Evolutionary conservation across 1,140 invertebrate species (phyloP), one percentile per base, ranked within the genome.

Genomic region (Zaprionus inermis): DNA sequence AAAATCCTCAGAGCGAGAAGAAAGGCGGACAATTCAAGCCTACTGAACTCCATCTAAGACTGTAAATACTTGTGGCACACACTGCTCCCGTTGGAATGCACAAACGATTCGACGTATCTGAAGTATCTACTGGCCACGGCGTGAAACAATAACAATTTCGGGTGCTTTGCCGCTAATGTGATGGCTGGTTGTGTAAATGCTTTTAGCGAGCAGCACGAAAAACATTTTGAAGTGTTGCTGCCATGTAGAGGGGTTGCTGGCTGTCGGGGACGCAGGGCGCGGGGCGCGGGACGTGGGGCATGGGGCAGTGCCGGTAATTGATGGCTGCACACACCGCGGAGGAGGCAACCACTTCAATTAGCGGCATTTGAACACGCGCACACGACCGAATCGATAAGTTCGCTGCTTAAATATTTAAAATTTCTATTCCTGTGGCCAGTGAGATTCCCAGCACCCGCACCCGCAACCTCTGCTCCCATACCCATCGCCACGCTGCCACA

Each of bases 301-400:
- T 76, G 64, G 16, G 55, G 67, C 68, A 70, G 70, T 70, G 64
- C 56, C 67, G 73, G 75, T 89, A 88, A 88, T 88, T 88, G 84
- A 88, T 88, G 80, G 73, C 72, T 54, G 60, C 66, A 71, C 55
- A 69, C 14, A 66, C 44, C 55, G 34, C 24, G 36, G 36, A 58
- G 46, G 63, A 49, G 67, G 61, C 72, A 83, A 79, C 83, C 84
- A 83, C 83, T 88, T 88, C 84, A 88, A 88, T 88, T 88, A 88
- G 84, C 77, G 67, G 46, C 57, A 72, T 66, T 78, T 59, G 61
- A 72, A 57, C 68, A 78, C 61, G 64, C 46, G 69, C 58, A 54
- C 18, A 34, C 52, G 30, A 51, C 65, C 66, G 28, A 71, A 89
- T 88, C 83, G 84, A 88, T 88, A 88, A 80, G 67, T 88, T 85